Evolutionary conservation across 2,888 invertebrate species (phyloP), one percentile per base, ranked within the genome.

Genomic region (Augochlorella aurata): DNA sequence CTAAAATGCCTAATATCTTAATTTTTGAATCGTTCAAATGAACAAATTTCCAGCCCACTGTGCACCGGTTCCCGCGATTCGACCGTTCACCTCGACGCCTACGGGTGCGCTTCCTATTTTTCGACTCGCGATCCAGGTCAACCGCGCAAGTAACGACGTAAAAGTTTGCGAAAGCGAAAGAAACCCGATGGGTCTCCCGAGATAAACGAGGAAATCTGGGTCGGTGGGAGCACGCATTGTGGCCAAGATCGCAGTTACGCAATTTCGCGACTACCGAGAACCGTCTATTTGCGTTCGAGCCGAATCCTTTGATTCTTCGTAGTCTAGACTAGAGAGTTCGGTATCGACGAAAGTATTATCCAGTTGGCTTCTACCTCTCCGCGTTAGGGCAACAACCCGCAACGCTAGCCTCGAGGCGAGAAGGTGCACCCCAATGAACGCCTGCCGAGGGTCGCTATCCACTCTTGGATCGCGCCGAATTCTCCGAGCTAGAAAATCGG

Each of bases 231-330:
- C 18, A 63, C 21, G 10, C 38, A 44, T 65, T n/a, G 73, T 52
- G 29, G 50, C 73, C 73, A 52, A 65, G 52, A 72, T 72, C 73
- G 50, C 38, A 21, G 49, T 77, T 67, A 38, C 45, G 45, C n/a
- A 74, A 67, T 74, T 67, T 52, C 45, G 12, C 21, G 10, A 7
- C 24, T 14, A 49, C n/a, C 58, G 24, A 67, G 45, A 45, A 74
- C 24, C 24, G 21, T 74, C 45, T 45, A 54, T 74, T 74, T 54
- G 50, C 24, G 24, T 58, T 58, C 58, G 24, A 12, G 2, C 14
- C 58, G 24, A n/a, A 4, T 58, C 24, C 58, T 58, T 58, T 7
- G 58, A 24, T 7, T 58, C 24, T 2, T 24, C 7, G 1, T 38
- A 38, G 38, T 7, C 5, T 38, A 5, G 38, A 38, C 38, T 7